These are phyloP conservation scores for Gobiocypris rarus DNA, from an alignment of 2,113 vertebrate genomes.

Conservation along the genomic window DNA sequence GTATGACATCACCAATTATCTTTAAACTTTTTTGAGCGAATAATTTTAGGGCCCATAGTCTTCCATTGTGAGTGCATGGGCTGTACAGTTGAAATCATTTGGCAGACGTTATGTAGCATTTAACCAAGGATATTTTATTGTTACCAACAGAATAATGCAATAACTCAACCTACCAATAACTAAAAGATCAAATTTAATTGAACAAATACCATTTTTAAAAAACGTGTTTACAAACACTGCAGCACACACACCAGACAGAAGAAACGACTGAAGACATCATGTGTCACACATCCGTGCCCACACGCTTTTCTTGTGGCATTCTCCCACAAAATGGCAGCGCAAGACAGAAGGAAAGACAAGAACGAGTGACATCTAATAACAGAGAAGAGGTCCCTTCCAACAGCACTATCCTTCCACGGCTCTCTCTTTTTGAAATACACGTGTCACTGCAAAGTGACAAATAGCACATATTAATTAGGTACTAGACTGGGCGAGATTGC, in stretches of 20 bases:
- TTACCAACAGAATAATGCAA: too few relatives aligned
- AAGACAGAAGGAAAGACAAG: conserved; percentile 44
- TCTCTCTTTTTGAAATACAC: conserved; percentile 92
- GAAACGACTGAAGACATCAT: conserved; percentile 19
- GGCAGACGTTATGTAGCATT: background rate
- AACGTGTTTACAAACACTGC: conserved; percentile 11
- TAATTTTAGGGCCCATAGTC: background rate
- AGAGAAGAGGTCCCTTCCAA: conserved; percentile 64
- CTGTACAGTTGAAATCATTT: background rate
- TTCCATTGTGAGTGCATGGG: background rate
- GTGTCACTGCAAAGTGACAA: conserved; percentile 99
- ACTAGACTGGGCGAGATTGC: conserved; percentile 98
- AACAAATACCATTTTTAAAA: background rate
- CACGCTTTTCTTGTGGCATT: conserved; percentile 26
- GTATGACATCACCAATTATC: conserved; percentile 3
- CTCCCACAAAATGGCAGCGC: conserved; percentile 43
- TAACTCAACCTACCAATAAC: background rate
- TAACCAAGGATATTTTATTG: background rate
- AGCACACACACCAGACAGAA: background rate
- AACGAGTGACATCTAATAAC: conserved; percentile 66
- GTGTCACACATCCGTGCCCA: conserved; percentile 21
- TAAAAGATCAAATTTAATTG: conserved; percentile 10
- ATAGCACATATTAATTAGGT: conserved; percentile 99
- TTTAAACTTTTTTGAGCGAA: background rate
- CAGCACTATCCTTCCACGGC: conserved; percentile 75